Percentiles rank a stretch among this genome's conserved stretches.
Evolutionary conservation across 2,113 vertebrate genomes (phyloP).

Genomic region (Diglossa brunneiventris): DNA sequence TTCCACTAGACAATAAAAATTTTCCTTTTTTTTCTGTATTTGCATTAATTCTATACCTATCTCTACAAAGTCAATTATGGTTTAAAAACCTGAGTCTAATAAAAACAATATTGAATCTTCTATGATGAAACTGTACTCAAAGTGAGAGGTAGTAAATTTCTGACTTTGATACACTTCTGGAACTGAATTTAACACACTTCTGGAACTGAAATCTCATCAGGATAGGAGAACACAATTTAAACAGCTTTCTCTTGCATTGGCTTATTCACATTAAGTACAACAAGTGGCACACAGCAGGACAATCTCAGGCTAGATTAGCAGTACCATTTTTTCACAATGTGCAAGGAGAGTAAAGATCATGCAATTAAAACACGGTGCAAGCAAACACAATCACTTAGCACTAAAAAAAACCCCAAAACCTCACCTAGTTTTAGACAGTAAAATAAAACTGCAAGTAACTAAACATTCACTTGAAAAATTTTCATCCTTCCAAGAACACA

Average conservation of each 20-base stretch:
- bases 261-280: not conserved
- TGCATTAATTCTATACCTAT: not conserved
- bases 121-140: not conserved
- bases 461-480: not conserved
- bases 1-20: not conserved
- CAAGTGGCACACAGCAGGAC: not conserved
- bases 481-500: not conserved
- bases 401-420: rapidly evolving
- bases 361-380: not conserved
- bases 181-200: not conserved
- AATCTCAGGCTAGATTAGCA: not conserved
- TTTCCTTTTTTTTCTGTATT: not conserved
- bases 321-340: not conserved
- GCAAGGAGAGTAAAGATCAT: not conserved
- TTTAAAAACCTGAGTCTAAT: not conserved
- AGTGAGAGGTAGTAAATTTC: not conserved
- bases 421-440: not conserved
- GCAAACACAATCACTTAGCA: not conserved
- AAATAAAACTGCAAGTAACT: not conserved
- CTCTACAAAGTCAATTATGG: not conserved
- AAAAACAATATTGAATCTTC: not conserved
- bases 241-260: not conserved
- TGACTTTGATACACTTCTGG: not conserved
- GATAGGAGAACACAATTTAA: not conserved
- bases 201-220: not conserved